phyloP scores from a whole-genome alignment of 1,140 invertebrate species.

The Harlomillsia oculata region DNA sequence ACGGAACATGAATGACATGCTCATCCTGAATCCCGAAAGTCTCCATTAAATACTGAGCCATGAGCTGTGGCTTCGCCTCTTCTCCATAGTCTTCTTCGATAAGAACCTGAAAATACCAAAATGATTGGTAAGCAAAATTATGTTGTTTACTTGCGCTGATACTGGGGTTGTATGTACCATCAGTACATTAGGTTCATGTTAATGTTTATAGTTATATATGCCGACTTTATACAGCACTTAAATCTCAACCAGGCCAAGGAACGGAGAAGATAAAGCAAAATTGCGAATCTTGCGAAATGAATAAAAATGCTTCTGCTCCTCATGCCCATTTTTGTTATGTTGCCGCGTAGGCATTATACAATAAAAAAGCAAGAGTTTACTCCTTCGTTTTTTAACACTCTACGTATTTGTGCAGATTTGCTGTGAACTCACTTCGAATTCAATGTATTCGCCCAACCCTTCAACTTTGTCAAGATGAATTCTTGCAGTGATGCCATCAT shows the following conservation, averaged over 20 bases:
- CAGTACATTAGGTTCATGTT: too few relatives aligned
- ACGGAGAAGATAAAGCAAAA: too few relatives aligned
- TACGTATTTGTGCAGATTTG: background rate
- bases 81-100: conserved; percentile 52
- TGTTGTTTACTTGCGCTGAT: too few relatives aligned
- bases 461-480: conserved; percentile 79
- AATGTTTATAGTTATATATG: too few relatives aligned
- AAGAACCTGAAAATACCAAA: conserved; percentile 2
- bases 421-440: conserved; percentile 65
- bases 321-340: too few relatives aligned
- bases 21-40: conserved; percentile 55
- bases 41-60: conserved; percentile 58
- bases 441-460: conserved; percentile 72
- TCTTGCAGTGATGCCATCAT: conserved; percentile 58
- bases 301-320: background rate
- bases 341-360: too few relatives aligned
- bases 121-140: background rate
- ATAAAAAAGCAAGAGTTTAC: background rate
- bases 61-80: conserved; percentile 59
- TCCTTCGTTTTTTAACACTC: background rate
- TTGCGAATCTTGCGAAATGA: background rate
- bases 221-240: too few relatives aligned
- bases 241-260: too few relatives aligned
- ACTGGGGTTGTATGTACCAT: too few relatives aligned
- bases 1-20: conserved; percentile 64